These are phyloP conservation scores for Huso huso DNA, from an alignment of 2,797 vertebrate genomes.

Conservation along the genomic window DNA sequence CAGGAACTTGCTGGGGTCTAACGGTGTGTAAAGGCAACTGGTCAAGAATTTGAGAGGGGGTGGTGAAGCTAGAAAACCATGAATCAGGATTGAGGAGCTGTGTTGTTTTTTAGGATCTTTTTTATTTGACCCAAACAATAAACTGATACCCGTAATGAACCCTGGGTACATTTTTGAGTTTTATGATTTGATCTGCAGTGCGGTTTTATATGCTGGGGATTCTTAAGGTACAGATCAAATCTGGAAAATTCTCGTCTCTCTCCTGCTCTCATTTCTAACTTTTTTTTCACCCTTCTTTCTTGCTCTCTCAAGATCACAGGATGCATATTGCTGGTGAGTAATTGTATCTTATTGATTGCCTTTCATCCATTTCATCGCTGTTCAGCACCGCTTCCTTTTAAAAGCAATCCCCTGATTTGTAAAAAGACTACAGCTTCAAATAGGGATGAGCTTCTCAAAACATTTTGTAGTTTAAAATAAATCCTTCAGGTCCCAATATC, in stretches of 20 bases:
- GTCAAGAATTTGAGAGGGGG: background rate
- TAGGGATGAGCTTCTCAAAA: too few relatives aligned
- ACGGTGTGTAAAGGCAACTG: background rate
- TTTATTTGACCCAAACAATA: too few relatives aligned
- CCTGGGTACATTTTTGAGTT: too few relatives aligned
- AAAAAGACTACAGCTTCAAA: too few relatives aligned
- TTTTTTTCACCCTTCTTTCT: conserved; percentile 16
- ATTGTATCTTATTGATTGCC: conserved; percentile 14
- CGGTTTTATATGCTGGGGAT: too few relatives aligned
- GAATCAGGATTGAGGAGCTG: background rate
- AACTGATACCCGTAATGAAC: too few relatives aligned
- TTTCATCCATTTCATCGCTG: conserved; percentile 1
- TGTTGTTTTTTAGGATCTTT: too few relatives aligned
- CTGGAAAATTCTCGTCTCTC: background rate
- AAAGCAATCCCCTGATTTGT: too few relatives aligned
- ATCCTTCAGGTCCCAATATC: too few relatives aligned
- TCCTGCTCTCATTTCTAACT: background rate
- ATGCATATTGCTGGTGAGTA: conserved; percentile 63
- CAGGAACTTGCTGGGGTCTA: background rate
- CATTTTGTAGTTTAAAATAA: too few relatives aligned
- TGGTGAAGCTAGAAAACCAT: background rate
- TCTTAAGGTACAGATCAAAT: too few relatives aligned
- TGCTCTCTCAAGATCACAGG: conserved; percentile 60
- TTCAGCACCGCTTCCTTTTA: conserved; percentile 3
- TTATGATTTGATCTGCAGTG: too few relatives aligned